phyloP scores from a whole-genome alignment of 2,797 vertebrate species.

The Lithobates pipiens region DNA sequence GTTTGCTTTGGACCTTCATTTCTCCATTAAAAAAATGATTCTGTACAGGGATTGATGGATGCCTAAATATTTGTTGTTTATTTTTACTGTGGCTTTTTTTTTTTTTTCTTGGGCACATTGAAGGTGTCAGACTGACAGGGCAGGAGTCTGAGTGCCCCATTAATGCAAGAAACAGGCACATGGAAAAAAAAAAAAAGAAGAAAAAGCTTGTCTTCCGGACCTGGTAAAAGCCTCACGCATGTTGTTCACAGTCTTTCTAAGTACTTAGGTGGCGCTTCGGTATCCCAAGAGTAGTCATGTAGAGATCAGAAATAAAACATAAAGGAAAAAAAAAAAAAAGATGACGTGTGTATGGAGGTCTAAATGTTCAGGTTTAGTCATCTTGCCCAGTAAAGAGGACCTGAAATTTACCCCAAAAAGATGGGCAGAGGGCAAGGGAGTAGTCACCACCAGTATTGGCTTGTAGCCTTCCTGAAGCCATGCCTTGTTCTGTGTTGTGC shows the following conservation, averaged over 20 bases:
- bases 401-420: too few species aligned
- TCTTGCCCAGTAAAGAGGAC: too few species aligned
- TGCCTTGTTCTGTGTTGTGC: too few species aligned
- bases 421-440: too few species aligned
- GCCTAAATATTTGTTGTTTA: constrained; percentile 64
- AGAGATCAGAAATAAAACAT: too few species aligned
- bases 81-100: constrained; percentile 44
- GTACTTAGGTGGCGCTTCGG: background rate
- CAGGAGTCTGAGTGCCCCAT: constrained; percentile 28
- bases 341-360: too few species aligned
- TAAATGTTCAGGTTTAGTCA: too few species aligned
- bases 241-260: background rate
- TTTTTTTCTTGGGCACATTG: constrained; percentile 38
- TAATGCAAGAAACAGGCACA: constrained; percentile 23
- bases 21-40: constrained; percentile 62
- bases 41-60: constrained; percentile 66
- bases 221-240: constrained; percentile 33
- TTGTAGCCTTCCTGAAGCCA: too few species aligned
- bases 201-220: background rate
- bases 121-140: constrained; percentile 54
- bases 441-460: too few species aligned
- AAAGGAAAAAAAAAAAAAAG: too few species aligned
- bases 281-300: background rate
- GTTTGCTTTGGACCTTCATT: constrained; percentile 66
- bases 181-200: background rate